Percentiles rank a stretch among this genome's conserved stretches.
Conservation (phyloP, 1,140 invertebrate species). For the Dinothrombium tinctorium region DNA sequence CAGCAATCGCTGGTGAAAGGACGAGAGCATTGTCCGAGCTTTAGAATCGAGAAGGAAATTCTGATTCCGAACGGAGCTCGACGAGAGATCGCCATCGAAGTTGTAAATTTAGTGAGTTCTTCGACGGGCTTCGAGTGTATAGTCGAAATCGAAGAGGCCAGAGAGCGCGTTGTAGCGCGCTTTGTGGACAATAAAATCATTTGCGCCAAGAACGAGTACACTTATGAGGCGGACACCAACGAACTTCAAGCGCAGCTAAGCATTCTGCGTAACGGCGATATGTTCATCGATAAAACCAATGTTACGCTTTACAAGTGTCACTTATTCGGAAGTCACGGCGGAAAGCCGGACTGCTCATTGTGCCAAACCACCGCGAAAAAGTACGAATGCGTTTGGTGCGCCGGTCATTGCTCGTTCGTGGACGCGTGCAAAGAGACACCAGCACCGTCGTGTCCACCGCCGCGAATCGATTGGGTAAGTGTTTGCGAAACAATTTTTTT, state of each 20-base stretch:
- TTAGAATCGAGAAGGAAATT: conserved; percentile 28
- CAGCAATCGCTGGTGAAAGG: no score
- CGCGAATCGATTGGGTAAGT: conserved; percentile 20
- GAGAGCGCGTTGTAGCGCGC: neutral
- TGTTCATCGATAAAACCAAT: conserved; percentile 68
- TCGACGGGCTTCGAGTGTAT: neutral
- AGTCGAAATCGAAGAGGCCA: neutral
- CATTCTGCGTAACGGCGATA: conserved; percentile 76
- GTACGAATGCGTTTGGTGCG: conserved; percentile 79
- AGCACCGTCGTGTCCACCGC: neutral
- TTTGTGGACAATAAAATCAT: neutral
- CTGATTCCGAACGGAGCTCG: conserved; percentile 64
- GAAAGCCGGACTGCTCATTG: conserved; percentile 75
- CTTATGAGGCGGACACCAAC: neutral
- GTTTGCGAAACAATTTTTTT: no score
- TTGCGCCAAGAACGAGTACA: neutral
- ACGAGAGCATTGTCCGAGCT: conserved; percentile 16
- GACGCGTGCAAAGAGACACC: conserved; percentile 31
- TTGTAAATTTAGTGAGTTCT: conserved; percentile 47
- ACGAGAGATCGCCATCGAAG: conserved; percentile 61
- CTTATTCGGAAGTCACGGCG: conserved; percentile 64
- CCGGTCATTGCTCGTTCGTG: conserved; percentile 13
- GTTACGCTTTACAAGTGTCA: conserved; percentile 79
- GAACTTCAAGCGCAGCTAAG: conserved; percentile 43
- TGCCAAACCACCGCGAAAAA: conserved; percentile 56